A percentile compares a stretch with the other conserved stretches of the same genome.
These are phyloP conservation scores for Dryomyza anilis DNA, from an alignment of 2,888 invertebrate species.

Conservation along the genomic window DNA sequence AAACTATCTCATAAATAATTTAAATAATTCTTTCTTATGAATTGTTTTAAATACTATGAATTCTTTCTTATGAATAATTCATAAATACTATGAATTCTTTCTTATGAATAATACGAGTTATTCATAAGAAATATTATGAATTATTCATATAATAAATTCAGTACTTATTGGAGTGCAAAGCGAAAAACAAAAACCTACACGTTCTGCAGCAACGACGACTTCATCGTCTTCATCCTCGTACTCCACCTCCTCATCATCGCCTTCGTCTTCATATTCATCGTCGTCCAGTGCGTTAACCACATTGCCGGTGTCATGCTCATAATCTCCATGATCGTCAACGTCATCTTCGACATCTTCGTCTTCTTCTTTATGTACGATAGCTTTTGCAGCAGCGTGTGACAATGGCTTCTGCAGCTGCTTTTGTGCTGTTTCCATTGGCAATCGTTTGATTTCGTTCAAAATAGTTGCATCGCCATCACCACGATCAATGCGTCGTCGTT, in stretches of 20 bases:
- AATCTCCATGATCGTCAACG: constrained; percentile 21
- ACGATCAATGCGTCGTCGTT: constrained; percentile 34
- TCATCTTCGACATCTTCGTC: constrained; percentile 26
- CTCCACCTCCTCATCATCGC: constrained; percentile 37
- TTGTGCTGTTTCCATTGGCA: constrained; percentile 10
- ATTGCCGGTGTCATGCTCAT: constrained; percentile 26
- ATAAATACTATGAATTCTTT: too few species aligned
- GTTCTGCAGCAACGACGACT: background rate
- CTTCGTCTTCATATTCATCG: constrained; percentile 29
- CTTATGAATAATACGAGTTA: too few species aligned
- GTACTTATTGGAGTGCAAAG: background rate
- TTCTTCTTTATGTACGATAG: constrained; percentile 20
- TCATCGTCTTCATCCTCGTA: constrained; percentile 30
- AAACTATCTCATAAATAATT: too few species aligned
- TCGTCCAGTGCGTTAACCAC: constrained; percentile 2
- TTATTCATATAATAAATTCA: background rate
- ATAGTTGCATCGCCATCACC: constrained; percentile 38
- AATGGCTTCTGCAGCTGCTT: background rate
- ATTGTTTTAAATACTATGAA: too few species aligned
- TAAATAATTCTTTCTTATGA: too few species aligned
- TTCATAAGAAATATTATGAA: too few species aligned
- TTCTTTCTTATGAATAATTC: too few species aligned
- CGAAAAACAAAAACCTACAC: background rate
- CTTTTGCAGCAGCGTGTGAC: constrained; percentile 11
- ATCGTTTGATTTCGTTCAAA: constrained; percentile 13